A percentile compares a stretch with the other conserved stretches of the same genome.
Conservation (phyloP, 1,140 invertebrate species). For the Callitettix versicolor region DNA sequence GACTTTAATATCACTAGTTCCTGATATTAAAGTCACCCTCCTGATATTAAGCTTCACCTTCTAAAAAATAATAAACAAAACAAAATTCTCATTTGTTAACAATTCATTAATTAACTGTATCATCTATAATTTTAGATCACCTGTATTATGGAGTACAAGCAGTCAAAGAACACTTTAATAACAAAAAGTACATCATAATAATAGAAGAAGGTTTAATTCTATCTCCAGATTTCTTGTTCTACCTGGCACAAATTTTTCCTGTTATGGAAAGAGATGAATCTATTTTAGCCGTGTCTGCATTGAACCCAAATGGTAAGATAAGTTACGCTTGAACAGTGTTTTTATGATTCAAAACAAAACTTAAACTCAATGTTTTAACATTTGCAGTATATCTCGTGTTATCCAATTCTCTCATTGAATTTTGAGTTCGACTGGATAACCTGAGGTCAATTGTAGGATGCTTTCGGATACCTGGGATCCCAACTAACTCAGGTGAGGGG, state of each 20-base stretch:
- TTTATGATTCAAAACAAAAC: no score
- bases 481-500: no score
- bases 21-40: no score
- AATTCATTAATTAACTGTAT: no score
- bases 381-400: not conserved
- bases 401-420: not conserved
- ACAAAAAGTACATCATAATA: slow-evolving; percentile 35
- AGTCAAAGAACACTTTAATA: slow-evolving; percentile 14
- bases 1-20: no score
- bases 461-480: no score
- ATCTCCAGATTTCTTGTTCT: slow-evolving; percentile 39
- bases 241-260: slow-evolving; percentile 34
- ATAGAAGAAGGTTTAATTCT: slow-evolving; percentile 40
- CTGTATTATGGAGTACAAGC: slow-evolving; percentile 1
- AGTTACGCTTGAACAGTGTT: no score
- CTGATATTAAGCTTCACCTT: no score
- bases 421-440: not conserved
- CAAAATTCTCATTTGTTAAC: no score
- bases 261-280: slow-evolving; percentile 32
- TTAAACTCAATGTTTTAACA: not conserved
- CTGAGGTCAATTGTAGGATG: no score
- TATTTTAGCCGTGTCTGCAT: slow-evolving; percentile 35
- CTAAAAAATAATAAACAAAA: no score
- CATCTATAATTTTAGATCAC: slow-evolving; percentile 9
- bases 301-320: slow-evolving; percentile 40